Evolutionary conservation across 2,113 vertebrate genomes (phyloP), one percentile per base, ranked within the genome.

Genomic region (Gnathonemus longibarbis): DNA sequence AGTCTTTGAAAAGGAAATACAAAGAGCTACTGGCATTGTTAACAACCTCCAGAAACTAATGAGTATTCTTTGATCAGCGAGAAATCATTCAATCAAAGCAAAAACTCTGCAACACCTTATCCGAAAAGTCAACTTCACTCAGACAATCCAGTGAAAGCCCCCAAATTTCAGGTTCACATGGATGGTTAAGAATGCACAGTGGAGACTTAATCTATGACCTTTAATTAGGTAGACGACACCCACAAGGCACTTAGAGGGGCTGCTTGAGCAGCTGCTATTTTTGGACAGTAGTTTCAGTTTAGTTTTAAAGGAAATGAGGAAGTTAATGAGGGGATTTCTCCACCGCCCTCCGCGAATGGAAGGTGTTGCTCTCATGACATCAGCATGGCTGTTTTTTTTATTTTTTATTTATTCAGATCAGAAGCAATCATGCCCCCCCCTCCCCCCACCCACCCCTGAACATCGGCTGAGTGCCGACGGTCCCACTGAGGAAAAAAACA

Each of bases 281-380:
- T 48, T 48, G 92, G 91, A 53, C 89, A 87, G 42, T 46, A 19
- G 2, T 53, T 50, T 89, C 17, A 31, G 35, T 50, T 56, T 52
- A 45, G 49, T 70, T 86, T 87, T 74, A 53, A 83, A 80, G 27
- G 70, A 94, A 94, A 94, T 93, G 92, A 90, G 92, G 94, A 95
- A 95, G 91, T 90, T 92, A 3, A 66, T 91, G 92, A 91, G 91
- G 94, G 93, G 93, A 91, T 86, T 94, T 95, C 92, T 15, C 42
- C 13, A 11, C 48, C 48, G 2, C 45, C 19, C 9, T 70, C 10
- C 42, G 90, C 88, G 90, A 91, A 89, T 84, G 90, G 24, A 93
- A 92, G 91, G 91, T 85, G 90, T 80, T 77, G 58, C 58, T 88
- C 70, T 92, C 90, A 90, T 90, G 93, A 90, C 88, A 89, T 92